Evolutionary conservation across 2,113 vertebrate genomes (phyloP).

Genomic region (Silurus asotus): DNA sequence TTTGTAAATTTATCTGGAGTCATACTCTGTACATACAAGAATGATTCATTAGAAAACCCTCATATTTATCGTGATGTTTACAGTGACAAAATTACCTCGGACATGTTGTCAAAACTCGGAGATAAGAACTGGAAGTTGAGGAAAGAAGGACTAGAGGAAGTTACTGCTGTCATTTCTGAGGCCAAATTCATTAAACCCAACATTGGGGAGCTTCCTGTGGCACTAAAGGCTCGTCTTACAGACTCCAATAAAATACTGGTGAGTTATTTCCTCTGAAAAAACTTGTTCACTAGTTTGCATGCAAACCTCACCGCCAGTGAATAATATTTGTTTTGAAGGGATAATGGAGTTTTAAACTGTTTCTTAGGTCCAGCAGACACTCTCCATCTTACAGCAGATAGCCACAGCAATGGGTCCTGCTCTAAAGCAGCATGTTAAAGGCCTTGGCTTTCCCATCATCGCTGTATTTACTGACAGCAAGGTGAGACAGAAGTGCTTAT

Average conservation of each 20-base stretch:
- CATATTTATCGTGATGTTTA: not conserved
- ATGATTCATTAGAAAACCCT: not conserved
- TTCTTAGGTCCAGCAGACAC: slow-evolving; percentile 87
- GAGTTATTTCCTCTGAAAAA: not conserved
- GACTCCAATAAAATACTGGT: slow-evolving; percentile 99
- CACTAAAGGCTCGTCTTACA: slow-evolving; percentile 86
- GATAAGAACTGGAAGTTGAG: slow-evolving; percentile 99
- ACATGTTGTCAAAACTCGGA: slow-evolving; percentile 87
- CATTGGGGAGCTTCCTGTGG: slow-evolving; percentile 87
- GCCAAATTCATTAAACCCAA: slow-evolving; percentile 93
- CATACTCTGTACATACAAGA: not conserved
- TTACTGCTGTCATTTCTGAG: slow-evolving; percentile 86
- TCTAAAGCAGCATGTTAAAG: slow-evolving; percentile 89
- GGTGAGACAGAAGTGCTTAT: slow-evolving; percentile 67
- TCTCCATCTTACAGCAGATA: slow-evolving; percentile 90
- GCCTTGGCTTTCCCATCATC: slow-evolving; percentile 84
- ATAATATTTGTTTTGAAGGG: too few relatives aligned
- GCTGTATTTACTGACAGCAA: slow-evolving; percentile 95
- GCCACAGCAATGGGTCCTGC: slow-evolving; percentile 89
- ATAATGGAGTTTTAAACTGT: too few relatives aligned
- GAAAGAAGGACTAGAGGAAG: slow-evolving; percentile 95
- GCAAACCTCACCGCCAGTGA: not conserved
- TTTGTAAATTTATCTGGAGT: not conserved
- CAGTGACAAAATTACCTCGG: slow-evolving; percentile 91
- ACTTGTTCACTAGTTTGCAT: too few relatives aligned